These are phyloP conservation scores for Brachypterus glaber DNA, from an alignment of 2,888 invertebrate genomes.

Conservation along the genomic window DNA sequence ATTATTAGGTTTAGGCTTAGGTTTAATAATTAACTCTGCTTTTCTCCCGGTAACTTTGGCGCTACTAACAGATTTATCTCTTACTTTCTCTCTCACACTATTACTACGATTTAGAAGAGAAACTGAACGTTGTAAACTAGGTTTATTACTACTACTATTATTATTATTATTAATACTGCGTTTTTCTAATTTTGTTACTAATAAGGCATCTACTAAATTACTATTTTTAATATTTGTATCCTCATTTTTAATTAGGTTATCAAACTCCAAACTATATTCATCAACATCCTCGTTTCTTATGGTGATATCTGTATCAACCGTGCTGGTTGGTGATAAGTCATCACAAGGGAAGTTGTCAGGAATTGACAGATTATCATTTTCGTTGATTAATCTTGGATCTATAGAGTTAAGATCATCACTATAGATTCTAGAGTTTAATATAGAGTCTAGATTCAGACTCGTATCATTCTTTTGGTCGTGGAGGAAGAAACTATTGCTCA, in stretches of 20 bases:
- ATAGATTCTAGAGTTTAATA: constrained; percentile 25
- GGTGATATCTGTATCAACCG: constrained; percentile 25
- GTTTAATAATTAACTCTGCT: background rate
- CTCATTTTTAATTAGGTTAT: constrained; percentile 47
- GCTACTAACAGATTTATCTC: background rate
- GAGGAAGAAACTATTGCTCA: constrained; percentile 18
- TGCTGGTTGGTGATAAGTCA: constrained; percentile 29
- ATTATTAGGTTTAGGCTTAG: background rate
- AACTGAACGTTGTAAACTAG: constrained; percentile 18
- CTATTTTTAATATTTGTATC: too few relatives aligned
- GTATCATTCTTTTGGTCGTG: constrained; percentile 16
- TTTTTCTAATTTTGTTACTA: too few relatives aligned
- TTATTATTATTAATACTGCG: background rate
- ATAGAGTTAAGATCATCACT: constrained; percentile 40
- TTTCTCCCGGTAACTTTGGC: background rate
- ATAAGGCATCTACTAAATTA: too few relatives aligned
- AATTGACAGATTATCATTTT: constrained; percentile 59
- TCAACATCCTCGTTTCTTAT: constrained; percentile 33
- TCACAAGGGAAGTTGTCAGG: constrained; percentile 31
- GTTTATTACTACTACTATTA: constrained; percentile 5
- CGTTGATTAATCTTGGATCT: constrained; percentile 56
- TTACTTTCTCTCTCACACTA: background rate
- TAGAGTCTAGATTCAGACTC: constrained; percentile 14
- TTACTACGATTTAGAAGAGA: constrained; percentile 3
- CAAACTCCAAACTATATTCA: constrained; percentile 44